Percentiles rank a stretch among this genome's conserved stretches.
Evolutionary conservation across 2,888 invertebrate genomes (phyloP).

Genomic region (Yponomeuta cagnagella): DNA sequence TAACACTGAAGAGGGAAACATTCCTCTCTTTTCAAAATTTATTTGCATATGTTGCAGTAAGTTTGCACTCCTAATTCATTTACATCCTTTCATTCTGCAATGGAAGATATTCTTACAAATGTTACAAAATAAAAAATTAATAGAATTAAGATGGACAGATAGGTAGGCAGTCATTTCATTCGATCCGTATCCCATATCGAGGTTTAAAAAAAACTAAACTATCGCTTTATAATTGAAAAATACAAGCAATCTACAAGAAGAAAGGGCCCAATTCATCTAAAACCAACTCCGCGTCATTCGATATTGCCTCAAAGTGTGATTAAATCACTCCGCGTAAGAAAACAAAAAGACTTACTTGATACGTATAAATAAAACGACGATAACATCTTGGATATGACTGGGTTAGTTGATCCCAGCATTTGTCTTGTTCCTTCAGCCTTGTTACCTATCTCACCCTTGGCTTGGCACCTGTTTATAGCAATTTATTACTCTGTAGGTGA

Average conservation of each 20-base stretch:
- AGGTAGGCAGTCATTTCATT: not conserved
- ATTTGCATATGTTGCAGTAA: too few species aligned
- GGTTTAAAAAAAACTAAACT: not conserved
- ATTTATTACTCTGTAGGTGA: not conserved
- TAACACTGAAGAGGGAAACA: too few species aligned
- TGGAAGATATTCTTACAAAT: too few species aligned
- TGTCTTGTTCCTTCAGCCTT: conserved; percentile 10
- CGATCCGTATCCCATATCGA: not conserved
- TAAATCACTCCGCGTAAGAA: conserved; percentile 5
- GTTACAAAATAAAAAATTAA: too few species aligned
- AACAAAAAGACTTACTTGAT: not conserved
- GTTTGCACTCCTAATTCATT: not conserved
- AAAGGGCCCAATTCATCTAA: conserved; percentile 13
- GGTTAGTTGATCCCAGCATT: conserved; percentile 16
- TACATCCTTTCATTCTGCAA: not conserved
- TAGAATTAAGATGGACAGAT: not conserved
- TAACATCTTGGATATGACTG: conserved; percentile 11
- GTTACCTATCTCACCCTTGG: not conserved
- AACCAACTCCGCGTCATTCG: conserved; percentile 9
- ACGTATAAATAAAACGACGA: conserved; percentile 15
- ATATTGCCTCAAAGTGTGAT: conserved; percentile 9
- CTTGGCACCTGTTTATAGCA: not conserved
- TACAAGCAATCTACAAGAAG: not conserved
- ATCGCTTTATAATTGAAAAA: conserved; percentile 1
- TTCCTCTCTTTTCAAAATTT: too few species aligned